Percentiles rank a stretch among this genome's conserved stretches.
Conservation (phyloP, 2,797 vertebrate species). For the Pteronotus mesoamericanus region DNA sequence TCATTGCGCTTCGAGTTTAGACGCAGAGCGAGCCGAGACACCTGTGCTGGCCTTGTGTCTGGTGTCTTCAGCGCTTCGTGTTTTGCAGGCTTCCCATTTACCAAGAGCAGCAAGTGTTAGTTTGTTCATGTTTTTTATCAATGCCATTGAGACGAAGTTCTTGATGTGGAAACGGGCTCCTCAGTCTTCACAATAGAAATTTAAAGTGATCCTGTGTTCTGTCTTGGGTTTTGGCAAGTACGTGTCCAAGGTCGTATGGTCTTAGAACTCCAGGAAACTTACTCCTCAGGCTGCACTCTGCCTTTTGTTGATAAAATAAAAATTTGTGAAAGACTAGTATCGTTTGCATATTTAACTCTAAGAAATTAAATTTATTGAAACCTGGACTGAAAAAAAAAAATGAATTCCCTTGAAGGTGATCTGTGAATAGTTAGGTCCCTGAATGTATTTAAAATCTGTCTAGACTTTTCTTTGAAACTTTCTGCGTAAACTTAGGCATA, state of each 20-base stretch:
- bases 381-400: not conserved
- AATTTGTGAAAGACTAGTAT: not conserved
- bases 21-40: not conserved
- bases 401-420: not conserved
- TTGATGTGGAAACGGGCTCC: not conserved
- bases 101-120: not conserved
- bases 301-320: not conserved
- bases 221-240: not conserved
- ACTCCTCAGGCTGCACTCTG: not conserved
- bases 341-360: not conserved
- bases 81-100: not conserved
- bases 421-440: slow-evolving; percentile 18
- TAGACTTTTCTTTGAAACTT: not conserved
- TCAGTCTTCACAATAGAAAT: not conserved
- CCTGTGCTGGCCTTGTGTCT: not conserved
- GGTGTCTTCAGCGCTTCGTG: not conserved
- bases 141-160: not conserved
- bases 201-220: not conserved
- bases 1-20: not conserved
- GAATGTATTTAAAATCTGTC: not conserved
- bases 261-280: not conserved
- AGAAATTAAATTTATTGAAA: not conserved
- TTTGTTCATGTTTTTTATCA: not conserved
- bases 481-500: not conserved
- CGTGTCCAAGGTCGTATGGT: not conserved